A percentile compares a stretch with the other conserved stretches of the same genome.
Conservation (phyloP, 2,888 invertebrate genomes). For the Latrodectus elegans region DNA sequence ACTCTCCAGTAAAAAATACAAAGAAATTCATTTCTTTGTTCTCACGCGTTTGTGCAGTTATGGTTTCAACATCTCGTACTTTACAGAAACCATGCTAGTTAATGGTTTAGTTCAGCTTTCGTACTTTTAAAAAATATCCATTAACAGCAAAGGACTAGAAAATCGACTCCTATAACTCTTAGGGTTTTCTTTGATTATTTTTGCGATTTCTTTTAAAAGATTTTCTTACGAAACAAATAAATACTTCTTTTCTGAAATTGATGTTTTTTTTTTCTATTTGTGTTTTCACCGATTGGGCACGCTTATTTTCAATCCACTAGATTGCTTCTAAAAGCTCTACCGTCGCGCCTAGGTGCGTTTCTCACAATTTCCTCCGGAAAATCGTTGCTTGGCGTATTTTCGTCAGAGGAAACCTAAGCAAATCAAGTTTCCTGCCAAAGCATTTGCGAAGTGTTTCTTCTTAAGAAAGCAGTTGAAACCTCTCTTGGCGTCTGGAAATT, state of each 20-base stretch:
- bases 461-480: too few relatives aligned
- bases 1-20: neutral
- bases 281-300: constrained; percentile 11
- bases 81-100: constrained; percentile 8
- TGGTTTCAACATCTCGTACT: neutral
- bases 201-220: constrained; percentile 26
- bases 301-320: constrained; percentile 27
- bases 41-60: neutral
- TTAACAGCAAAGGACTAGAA: constrained; percentile 11
- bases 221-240: constrained; percentile 46
- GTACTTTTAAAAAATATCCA: constrained; percentile 17
- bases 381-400: too few relatives aligned
- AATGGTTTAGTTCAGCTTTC: constrained; percentile 12
- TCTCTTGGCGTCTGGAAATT: too few relatives aligned
- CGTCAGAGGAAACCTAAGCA: too few relatives aligned
- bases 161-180: constrained; percentile 15
- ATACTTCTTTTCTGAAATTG: constrained; percentile 45
- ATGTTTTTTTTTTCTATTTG: constrained; percentile 17
- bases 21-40: neutral
- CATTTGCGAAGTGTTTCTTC: too few relatives aligned
- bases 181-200: constrained; percentile 10
- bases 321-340: constrained; percentile 37
- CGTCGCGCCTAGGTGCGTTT: neutral
- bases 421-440: too few relatives aligned
- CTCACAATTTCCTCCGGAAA: neutral